Base-by-base conservation (phyloP, 1,140 invertebrate genomes). In the Caenorhabditis remanei region DNA sequence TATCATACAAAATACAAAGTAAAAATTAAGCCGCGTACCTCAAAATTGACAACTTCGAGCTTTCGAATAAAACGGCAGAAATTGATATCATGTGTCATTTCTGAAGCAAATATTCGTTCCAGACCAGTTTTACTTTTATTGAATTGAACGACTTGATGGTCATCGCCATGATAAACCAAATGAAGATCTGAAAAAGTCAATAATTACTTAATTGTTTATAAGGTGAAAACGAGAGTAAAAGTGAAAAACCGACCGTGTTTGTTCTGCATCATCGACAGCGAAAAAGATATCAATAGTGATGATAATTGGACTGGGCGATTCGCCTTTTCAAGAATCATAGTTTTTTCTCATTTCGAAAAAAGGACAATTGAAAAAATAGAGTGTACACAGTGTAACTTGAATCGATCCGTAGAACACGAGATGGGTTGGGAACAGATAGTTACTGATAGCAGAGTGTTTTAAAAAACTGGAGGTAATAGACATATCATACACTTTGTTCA, bases 281-380 rank as follows among this genome's bases (percentile, higher is more conserved):
- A 24, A 41, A 50, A 21, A 50, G 71, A 50, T 79, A 79, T 48
- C 9, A 46, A 50, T 79, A 79, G 71, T 79, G 71, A 79, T 79
- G 71, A 79, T 79, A 79, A 79, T 79, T 79, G 71, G 71, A 50
- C 71, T 50, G 71, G 53, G 46, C 53, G 71, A 79, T 79, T 79
- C 46, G 14, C 71, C n/a, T n/a, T 79, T 79, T 79, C 71, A 79
- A 79, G 71, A 79, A 79, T 53, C 71, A 50, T 79, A 21, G 46
- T 79, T 79, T 79, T 43, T 5, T 79, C 9, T 79, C 46, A 43
- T 53, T 48, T 79, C 9, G 16, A 79, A 79, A 50, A 50, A 50
- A 50, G 46, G 21, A 41, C 40, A 43, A 43, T 43, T 19, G 41
- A 71, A 43, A 65, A 40, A 65, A 65, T 43, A 71, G 40, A 71